Evolutionary conservation across 1,140 invertebrate species (phyloP).

Genomic region (Lepidostoma basale): DNA sequence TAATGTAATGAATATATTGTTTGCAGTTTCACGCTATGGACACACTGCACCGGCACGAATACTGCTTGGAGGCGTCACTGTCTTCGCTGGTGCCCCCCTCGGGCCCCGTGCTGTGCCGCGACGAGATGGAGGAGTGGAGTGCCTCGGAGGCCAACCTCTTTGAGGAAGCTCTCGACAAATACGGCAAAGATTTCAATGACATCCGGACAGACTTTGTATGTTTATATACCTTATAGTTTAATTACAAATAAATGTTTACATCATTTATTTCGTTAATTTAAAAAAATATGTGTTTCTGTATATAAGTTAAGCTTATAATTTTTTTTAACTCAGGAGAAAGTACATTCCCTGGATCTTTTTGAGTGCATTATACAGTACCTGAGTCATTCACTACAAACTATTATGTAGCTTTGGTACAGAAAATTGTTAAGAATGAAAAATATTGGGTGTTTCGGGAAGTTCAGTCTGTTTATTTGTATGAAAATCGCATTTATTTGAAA

Average conservation of each 20-base stretch:
- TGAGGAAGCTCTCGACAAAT: conserved; percentile 98
- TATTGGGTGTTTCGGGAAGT: too few species aligned
- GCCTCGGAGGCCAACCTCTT: conserved; percentile 98
- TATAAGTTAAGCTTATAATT: not conserved
- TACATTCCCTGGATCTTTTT: too few species aligned
- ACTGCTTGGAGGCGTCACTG: conserved; percentile 90
- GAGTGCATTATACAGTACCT: too few species aligned
- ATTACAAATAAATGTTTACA: not conserved
- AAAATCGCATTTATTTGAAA: too few species aligned
- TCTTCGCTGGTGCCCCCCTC: conserved; percentile 93
- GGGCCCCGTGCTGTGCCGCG: conserved; percentile 94
- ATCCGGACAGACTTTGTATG: conserved; percentile 97
- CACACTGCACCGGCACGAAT: conserved; percentile 90
- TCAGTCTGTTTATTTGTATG: too few species aligned
- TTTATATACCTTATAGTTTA: conserved; percentile 46
- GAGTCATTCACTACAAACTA: too few species aligned
- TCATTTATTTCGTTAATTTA: too few species aligned
- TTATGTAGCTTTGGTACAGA: too few species aligned
- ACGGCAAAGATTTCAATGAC: conserved; percentile 99
- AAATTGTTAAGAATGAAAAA: too few species aligned
- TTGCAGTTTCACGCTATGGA: conserved; percentile 97
- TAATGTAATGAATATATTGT: not conserved
- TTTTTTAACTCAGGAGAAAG: too few species aligned
- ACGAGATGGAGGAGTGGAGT: conserved; percentile 99
- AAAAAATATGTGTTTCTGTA: conserved; percentile 13